Percentiles rank a stretch among this genome's conserved stretches.
Conservation (phyloP, 2,113 vertebrate genomes). For the Prinia subflava region DNA sequence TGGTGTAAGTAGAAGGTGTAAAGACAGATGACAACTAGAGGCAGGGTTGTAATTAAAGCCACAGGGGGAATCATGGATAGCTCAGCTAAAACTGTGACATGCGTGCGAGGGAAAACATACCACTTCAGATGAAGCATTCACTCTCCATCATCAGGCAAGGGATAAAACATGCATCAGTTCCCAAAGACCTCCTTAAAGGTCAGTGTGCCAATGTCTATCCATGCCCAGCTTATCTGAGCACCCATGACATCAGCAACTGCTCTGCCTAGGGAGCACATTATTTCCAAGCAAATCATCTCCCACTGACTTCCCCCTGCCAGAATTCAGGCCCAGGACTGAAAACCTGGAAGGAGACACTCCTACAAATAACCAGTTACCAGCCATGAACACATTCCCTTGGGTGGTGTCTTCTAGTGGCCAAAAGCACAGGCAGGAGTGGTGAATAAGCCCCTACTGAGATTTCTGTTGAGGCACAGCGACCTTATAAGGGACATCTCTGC, state of each 20-base stretch:
- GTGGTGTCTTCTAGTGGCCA: neutral
- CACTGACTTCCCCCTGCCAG: fast-evolving
- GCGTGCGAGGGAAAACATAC: fast-evolving
- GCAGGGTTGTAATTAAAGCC: fast-evolving
- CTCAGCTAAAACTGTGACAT: neutral
- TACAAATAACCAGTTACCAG: neutral
- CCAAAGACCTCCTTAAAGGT: neutral
- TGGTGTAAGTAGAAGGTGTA: neutral
- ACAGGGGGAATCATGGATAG: neutral
- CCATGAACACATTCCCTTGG: neutral
- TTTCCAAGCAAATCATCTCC: neutral
- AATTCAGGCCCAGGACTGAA: fast-evolving
- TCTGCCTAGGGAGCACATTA: neutral
- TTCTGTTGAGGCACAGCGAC: neutral
- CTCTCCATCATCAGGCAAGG: neutral
- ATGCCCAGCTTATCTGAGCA: neutral
- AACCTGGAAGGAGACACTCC: neutral
- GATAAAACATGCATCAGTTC: neutral
- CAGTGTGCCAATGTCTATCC: fast-evolving
- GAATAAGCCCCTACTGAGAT: neutral
- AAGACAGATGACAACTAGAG: neutral
- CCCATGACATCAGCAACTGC: neutral
- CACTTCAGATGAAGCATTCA: neutral
- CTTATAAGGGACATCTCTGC: neutral
- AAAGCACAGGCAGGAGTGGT: fast-evolving